Base-by-base conservation (phyloP, 2,888 invertebrate genomes). In the Pseudanteris insignis region DNA sequence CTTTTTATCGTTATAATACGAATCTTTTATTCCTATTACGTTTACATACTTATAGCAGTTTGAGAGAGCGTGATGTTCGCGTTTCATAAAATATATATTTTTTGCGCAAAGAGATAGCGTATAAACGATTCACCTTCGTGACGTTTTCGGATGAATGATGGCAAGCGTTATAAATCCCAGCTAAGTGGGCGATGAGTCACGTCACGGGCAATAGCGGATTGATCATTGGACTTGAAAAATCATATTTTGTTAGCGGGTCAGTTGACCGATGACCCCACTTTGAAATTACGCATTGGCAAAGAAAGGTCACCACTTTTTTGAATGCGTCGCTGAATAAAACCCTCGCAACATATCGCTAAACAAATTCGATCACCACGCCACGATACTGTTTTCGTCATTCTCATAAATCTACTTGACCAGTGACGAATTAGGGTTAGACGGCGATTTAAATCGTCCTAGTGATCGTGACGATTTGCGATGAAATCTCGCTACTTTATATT, bases 111-210 rank as follows among this genome's bases (percentile, higher is more conserved):
- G 41, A 60, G 60, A 60, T 60, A 54, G 37, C 41, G 46, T 48
- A 50, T 46, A 37, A 48, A 59, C 54, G 57, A 54, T 55, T 59
- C 50, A 43, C 50, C 50, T 59, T 50, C 54, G 36, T 54, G 59
- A 59, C 59, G 46, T 50, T 59, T 63, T 46, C 44, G 29, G 36
- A 41, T 59, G 59, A 59, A 50, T 55, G 59, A 59, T 58, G 48
- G 58, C 33, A 32, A 30, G 50, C 28, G 41, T 41, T 46, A 62
- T 65, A 59, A 62, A 65, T 62, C 59, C 41, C 37, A 48, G 55
- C 57, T 59, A 59, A 64, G 58, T 62, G 43, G 58, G 43, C 30
- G 46, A 50, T 38, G 48, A 48, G 43, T 57, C 55, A 36, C 51
- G 43, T 57, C 57, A 50, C 48, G 47, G 41, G 46, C 54, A 50